phyloP scores from a whole-genome alignment of 2,888 invertebrate genomes.

The Chymomyza amoena region DNA sequence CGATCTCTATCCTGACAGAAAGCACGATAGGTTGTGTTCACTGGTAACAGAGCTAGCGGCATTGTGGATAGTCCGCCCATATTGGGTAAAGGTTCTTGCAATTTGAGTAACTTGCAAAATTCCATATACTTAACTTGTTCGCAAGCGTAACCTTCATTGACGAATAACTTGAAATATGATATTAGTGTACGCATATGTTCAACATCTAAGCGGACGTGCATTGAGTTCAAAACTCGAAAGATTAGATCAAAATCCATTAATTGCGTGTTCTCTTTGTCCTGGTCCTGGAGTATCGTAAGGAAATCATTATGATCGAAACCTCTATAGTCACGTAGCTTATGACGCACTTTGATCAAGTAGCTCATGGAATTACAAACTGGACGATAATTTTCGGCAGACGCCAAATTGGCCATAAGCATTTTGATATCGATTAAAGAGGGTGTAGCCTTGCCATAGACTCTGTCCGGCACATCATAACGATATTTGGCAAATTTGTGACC shows the following conservation, averaged over 20 bases:
- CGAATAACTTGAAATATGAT: slow-evolving; percentile 53
- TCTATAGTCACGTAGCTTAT: slow-evolving; percentile 44
- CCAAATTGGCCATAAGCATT: slow-evolving; percentile 54
- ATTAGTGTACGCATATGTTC: slow-evolving; percentile 47
- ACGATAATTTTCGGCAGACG: slow-evolving; percentile 40
- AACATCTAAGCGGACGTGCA: slow-evolving; percentile 48
- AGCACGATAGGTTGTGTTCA: slow-evolving; percentile 68
- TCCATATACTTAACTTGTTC: slow-evolving; percentile 56
- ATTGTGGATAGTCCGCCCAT: slow-evolving; percentile 34
- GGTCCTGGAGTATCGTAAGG: slow-evolving; percentile 43
- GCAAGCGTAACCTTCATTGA: slow-evolving; percentile 40
- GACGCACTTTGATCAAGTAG: slow-evolving; percentile 60
- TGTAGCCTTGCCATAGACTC: slow-evolving; percentile 44
- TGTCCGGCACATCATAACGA: slow-evolving; percentile 31
- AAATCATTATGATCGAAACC: slow-evolving; percentile 61
- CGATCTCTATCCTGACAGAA: slow-evolving; percentile 62
- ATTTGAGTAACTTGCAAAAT: slow-evolving; percentile 56
- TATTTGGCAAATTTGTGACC: slow-evolving; percentile 60
- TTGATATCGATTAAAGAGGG: slow-evolving; percentile 47
- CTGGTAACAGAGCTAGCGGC: slow-evolving; percentile 43
- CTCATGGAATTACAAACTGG: slow-evolving; percentile 47
- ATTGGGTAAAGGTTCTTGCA: slow-evolving; percentile 57
- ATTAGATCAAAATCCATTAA: slow-evolving; percentile 43
- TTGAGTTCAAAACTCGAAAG: slow-evolving; percentile 44
- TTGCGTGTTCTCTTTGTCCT: slow-evolving; percentile 50